Conservation (phyloP, 2,888 invertebrate genomes). For the Drosophila flavopinicola region DNA sequence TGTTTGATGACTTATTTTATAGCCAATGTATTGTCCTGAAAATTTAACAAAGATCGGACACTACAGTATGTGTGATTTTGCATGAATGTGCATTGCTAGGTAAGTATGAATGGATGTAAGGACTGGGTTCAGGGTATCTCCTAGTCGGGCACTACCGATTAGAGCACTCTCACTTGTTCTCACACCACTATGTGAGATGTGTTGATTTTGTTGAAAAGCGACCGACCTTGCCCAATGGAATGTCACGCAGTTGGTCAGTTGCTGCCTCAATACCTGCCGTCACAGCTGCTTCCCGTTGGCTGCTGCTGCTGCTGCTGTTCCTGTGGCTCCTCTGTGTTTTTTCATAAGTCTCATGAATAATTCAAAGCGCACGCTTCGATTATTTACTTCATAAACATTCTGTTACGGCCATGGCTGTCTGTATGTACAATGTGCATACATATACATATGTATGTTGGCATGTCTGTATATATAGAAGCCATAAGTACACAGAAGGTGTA, state of each 20-base stretch:
- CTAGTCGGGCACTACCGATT: too few species aligned
- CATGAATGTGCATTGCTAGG: too few species aligned
- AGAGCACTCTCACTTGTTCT: background rate
- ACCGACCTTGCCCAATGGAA: conserved; percentile 51
- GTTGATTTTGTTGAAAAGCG: conserved; percentile 43
- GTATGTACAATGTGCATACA: background rate
- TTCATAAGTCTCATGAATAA: conserved; percentile 81
- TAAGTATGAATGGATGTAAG: too few species aligned
- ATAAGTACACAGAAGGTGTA: background rate
- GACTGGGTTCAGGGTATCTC: too few species aligned
- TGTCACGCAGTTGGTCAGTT: conserved; percentile 62
- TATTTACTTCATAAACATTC: conserved; percentile 80
- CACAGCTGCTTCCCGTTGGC: conserved; percentile 40
- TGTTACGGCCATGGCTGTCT: conserved; percentile 22
- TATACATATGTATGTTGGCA: conserved; percentile 1
- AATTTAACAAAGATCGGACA: too few species aligned
- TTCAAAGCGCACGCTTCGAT: conserved; percentile 80
- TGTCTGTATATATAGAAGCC: background rate
- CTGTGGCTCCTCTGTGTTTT: conserved; percentile 33
- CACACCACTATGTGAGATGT: conserved; percentile 8
- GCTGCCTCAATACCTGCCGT: conserved; percentile 16
- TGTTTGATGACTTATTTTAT: too few species aligned
- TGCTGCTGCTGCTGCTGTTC: conserved; percentile 15
- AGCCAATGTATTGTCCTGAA: too few species aligned
- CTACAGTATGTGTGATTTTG: too few species aligned